Conservation (phyloP, 2,888 invertebrate genomes). For the Orchestes rusci region DNA sequence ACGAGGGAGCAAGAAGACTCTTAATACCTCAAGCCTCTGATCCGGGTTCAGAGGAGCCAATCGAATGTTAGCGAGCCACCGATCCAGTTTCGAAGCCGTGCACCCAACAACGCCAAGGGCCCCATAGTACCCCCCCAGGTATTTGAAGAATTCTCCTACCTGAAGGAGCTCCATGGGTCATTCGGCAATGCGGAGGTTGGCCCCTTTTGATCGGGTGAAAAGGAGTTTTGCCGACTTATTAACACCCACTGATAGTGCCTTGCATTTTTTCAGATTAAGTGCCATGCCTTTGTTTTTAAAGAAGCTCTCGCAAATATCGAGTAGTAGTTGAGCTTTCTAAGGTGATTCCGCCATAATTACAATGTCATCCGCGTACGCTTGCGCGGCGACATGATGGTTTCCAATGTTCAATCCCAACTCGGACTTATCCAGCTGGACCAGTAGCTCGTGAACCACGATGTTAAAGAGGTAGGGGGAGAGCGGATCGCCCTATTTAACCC, state of each 20-base stretch:
- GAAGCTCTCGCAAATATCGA: neutral
- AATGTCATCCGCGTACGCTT: conserved; percentile 23
- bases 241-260: conserved; percentile 7
- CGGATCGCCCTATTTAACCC: conserved; percentile 12
- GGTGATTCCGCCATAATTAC: conserved; percentile 5
- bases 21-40: conserved; percentile 5
- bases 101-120: conserved; percentile 1
- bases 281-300: conserved; percentile 13
- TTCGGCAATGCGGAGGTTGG: too few relatives aligned
- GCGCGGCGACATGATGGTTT: neutral
- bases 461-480: conserved; percentile 9
- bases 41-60: conserved; percentile 6
- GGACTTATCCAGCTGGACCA: neutral
- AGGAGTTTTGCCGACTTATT: too few relatives aligned
- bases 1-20: neutral
- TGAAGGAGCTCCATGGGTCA: neutral
- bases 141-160: conserved; percentile 5
- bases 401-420: conserved; percentile 6
- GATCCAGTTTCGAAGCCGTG: neutral
- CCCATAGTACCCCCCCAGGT: conserved; percentile 5
- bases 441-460: conserved; percentile 9
- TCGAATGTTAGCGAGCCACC: neutral
- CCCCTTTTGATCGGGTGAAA: too few relatives aligned
- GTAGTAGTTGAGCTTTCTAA: neutral
- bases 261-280: conserved; percentile 6